phyloP scores from a whole-genome alignment of 2,888 invertebrate genomes.

The Ryuthela nishihirai region DNA sequence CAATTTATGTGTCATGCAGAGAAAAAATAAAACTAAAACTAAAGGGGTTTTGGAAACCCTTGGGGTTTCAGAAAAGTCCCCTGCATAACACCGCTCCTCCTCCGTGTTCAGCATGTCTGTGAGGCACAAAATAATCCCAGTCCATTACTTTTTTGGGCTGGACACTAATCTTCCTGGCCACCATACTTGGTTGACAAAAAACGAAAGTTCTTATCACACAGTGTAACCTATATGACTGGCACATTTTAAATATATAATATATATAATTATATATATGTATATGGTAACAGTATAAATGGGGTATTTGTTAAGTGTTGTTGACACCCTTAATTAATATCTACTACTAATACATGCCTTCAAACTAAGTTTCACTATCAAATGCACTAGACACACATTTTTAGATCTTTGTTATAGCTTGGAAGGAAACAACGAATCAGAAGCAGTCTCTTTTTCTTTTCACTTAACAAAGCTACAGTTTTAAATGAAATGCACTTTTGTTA shows the following conservation, averaged over 20 bases:
- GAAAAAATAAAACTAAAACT: background rate
- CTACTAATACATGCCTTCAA: slow-evolving; percentile 30
- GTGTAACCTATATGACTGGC: slow-evolving; percentile 31
- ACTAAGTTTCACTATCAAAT: slow-evolving; percentile 27
- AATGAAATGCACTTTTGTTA: too few relatives aligned
- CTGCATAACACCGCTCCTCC: background rate
- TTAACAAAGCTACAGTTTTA: too few relatives aligned
- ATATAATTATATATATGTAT: slow-evolving; percentile 30
- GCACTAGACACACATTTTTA: slow-evolving; percentile 32
- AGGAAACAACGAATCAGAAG: slow-evolving; percentile 14
- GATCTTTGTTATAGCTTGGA: slow-evolving; percentile 19
- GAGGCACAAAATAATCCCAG: slow-evolving; percentile 13
- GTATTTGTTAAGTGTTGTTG: slow-evolving; percentile 30
- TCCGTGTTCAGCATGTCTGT: background rate
- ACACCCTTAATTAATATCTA: slow-evolving; percentile 21
- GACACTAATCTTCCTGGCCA: background rate
- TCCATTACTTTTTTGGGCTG: background rate
- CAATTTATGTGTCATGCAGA: background rate
- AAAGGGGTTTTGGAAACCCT: background rate
- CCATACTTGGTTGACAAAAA: background rate
- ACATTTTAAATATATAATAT: slow-evolving; percentile 33
- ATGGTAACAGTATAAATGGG: slow-evolving; percentile 32
- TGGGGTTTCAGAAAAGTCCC: background rate
- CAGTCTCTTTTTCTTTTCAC: too few relatives aligned
- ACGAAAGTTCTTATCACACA: slow-evolving; percentile 25